A percentile compares a stretch with the other conserved stretches of the same genome.
Conservation (phyloP, 2,888 invertebrate genomes). For the Orthosia incerta region DNA sequence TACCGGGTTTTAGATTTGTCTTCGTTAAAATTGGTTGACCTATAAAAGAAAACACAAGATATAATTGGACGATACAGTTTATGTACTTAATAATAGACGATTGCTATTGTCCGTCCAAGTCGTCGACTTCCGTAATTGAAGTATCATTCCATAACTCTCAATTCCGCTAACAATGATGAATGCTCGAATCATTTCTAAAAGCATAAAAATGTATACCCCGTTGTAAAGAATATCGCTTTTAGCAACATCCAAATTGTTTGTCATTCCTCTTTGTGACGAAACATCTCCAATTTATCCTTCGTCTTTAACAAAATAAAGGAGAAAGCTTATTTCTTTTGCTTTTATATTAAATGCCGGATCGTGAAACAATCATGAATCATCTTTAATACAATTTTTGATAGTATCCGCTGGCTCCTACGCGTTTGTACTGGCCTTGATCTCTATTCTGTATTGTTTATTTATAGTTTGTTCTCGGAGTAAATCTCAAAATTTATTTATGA, state of each 20-base stretch:
- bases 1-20: background rate
- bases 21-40: background rate
- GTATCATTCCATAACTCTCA: constrained; percentile 57
- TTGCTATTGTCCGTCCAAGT: constrained; percentile 33
- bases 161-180: constrained; percentile 54
- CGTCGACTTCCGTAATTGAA: constrained; percentile 48
- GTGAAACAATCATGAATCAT: constrained; percentile 63
- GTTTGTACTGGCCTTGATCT: constrained; percentile 51
- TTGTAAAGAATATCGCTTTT: constrained; percentile 53
- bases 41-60: constrained; percentile 21
- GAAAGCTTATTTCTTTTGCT: constrained; percentile 54
- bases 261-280: constrained; percentile 60
- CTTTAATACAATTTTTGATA: constrained; percentile 63
- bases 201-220: constrained; percentile 39
- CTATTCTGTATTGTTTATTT: constrained; percentile 56
- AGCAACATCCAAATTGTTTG: constrained; percentile 57
- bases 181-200: constrained; percentile 28
- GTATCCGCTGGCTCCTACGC: constrained; percentile 38
- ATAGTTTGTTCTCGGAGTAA: constrained; percentile 54
- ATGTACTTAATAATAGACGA: constrained; percentile 50
- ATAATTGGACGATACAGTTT: constrained; percentile 35
- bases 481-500: constrained; percentile 12
- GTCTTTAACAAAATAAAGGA: constrained; percentile 45
- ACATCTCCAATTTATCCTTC: constrained; percentile 56
- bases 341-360: constrained; percentile 55